phyloP scores from a whole-genome alignment of 1,140 invertebrate species.

The Dryas iulia region DNA sequence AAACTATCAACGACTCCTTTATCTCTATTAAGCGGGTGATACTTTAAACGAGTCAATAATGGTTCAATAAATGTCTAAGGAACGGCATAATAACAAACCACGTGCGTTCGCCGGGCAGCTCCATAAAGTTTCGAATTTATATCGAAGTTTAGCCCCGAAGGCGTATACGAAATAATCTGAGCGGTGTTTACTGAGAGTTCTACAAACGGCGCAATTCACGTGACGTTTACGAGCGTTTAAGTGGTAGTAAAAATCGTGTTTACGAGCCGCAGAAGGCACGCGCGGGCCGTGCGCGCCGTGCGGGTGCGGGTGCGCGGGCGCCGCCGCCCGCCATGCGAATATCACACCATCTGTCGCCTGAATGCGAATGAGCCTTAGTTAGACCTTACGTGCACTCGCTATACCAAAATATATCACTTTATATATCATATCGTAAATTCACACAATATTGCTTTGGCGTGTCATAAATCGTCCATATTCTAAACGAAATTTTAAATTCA shows the following conservation, averaged over 20 bases:
- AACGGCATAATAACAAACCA: constrained; percentile 76
- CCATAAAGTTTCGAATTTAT: constrained; percentile 77
- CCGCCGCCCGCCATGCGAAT: constrained; percentile 47
- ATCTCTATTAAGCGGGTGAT: constrained; percentile 76
- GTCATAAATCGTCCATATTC: not conserved
- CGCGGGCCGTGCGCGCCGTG: constrained; percentile 51
- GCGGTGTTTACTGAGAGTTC: constrained; percentile 73
- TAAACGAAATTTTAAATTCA: constrained; percentile 5
- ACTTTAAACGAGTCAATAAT: constrained; percentile 79
- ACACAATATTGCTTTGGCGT: not conserved
- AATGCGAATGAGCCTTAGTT: constrained; percentile 50
- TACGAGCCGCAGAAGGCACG: constrained; percentile 54
- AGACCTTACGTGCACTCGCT: not conserved
- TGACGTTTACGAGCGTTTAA: constrained; percentile 77
- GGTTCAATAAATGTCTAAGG: constrained; percentile 76
- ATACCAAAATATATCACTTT: not conserved
- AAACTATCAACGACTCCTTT: constrained; percentile 72
- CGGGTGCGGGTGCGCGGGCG: constrained; percentile 58
- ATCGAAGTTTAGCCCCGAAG: constrained; percentile 72
- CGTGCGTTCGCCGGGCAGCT: constrained; percentile 54
- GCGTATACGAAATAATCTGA: constrained; percentile 76
- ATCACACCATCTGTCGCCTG: constrained; percentile 52
- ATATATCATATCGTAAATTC: constrained; percentile 7
- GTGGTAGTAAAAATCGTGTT: constrained; percentile 79
- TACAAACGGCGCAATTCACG: constrained; percentile 76